phyloP scores from a whole-genome alignment of 2,113 vertebrate species.

The Istiophorus platypterus region DNA sequence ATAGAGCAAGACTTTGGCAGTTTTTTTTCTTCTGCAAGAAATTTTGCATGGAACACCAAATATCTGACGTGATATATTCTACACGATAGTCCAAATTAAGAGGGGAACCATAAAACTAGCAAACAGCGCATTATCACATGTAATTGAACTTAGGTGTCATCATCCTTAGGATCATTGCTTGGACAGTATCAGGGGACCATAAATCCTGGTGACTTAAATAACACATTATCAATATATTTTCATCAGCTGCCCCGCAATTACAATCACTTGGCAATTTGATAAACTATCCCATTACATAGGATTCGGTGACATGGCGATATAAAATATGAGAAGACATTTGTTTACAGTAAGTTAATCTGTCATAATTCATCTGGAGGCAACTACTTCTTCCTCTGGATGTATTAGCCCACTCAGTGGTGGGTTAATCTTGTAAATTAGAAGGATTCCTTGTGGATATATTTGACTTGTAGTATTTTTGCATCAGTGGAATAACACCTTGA shows the following conservation, averaged over 20 bases:
- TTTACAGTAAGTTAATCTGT: not conserved
- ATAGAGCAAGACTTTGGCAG: not conserved
- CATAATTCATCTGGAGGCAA: not conserved
- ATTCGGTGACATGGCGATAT: not conserved
- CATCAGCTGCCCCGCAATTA: not conserved
- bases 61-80: not conserved
- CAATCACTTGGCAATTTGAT: not conserved
- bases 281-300: not conserved
- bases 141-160: not conserved
- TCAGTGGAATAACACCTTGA: not conserved
- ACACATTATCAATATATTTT: not conserved
- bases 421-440: not conserved
- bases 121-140: not conserved
- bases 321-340: too few relatives aligned
- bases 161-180: not conserved
- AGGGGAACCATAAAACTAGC: not conserved
- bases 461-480: not conserved
- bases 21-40: not conserved
- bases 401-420: not conserved
- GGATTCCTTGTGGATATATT: not conserved
- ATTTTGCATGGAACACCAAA: not conserved
- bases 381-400: too few relatives aligned
- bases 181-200: not conserved
- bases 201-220: not conserved
- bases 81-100: not conserved